Percentiles rank a stretch among this genome's conserved stretches.
phyloP scores from a whole-genome alignment of 2,113 vertebrate species.

The Narcine bancroftii region DNA sequence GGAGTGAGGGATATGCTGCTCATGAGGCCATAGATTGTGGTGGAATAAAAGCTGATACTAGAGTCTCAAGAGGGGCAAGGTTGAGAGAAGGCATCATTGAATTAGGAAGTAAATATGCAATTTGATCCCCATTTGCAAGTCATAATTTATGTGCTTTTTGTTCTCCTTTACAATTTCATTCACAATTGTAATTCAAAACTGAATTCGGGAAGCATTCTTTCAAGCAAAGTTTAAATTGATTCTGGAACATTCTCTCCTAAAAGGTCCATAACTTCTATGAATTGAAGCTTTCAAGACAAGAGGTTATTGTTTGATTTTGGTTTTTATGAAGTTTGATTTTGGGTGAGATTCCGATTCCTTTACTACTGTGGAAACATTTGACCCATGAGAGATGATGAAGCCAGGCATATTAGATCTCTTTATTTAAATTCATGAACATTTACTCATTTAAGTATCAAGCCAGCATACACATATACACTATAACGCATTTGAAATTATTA shows the following conservation, averaged over 20 bases:
- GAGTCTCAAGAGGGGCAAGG: not conserved
- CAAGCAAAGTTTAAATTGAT: not conserved
- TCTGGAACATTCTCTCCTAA: conserved; percentile 3
- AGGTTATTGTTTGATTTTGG: conserved; percentile 1
- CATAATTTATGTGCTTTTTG: not conserved
- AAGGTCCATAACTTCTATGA: not conserved
- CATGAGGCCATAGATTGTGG: not conserved
- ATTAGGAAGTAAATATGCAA: too few species aligned
- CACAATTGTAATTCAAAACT: not conserved
- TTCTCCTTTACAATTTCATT: not conserved
- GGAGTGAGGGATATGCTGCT: too few species aligned
- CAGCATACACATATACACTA: conserved; percentile 28
- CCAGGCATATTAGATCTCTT: not conserved
- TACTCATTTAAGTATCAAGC: conserved; percentile 24
- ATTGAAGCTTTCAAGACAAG: not conserved
- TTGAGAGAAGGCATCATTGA: not conserved
- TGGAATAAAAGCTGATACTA: not conserved
- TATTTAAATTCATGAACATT: conserved; percentile 34
- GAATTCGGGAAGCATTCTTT: not conserved
- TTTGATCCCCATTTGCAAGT: not conserved
- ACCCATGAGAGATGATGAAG: not conserved
- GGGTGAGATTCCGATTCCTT: not conserved
- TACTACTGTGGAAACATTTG: not conserved
- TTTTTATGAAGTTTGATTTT: not conserved
- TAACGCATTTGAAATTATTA: conserved; percentile 5